Evolutionary conservation across 2,113 vertebrate genomes (phyloP), one percentile per base, ranked within the genome.

Genomic region (Empidonax traillii): DNA sequence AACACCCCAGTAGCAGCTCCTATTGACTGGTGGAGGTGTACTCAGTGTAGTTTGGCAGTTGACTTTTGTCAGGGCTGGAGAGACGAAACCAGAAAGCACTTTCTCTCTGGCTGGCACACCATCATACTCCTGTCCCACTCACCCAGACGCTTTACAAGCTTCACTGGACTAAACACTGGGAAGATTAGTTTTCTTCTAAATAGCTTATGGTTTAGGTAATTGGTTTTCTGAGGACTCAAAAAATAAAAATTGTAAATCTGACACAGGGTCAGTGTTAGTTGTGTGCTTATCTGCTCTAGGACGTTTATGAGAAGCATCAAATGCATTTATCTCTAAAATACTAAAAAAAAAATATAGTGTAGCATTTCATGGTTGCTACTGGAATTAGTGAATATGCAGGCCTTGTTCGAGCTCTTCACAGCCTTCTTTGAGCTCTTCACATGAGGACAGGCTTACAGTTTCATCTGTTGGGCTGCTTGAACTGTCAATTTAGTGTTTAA

Each of bases 161-260:
- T 87, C 41, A 5, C 20, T 65, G 33, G 44, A 14, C 58, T 84
- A 68, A 90, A 59, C 61, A 39, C 46, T 75, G 37, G 23, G 31
- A 74, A 90, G 77, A 89, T 93, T 69, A 72, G 22, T 56, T 80
- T 95, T 91, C 41, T 71, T 47, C 18, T 85, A 87, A 94, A 85
- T 95, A 63, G 63, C 55, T 96, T 76, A 56, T 41, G 37, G 52
- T 58, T 65, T 65, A 85, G 72, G 51, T 89, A 84, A 87, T 87
- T 95, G 55, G 78, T 94, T 97, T 96, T 94, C 63, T 14, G 8
- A 97, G 80, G 83, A 69, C 90, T 96, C 89, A 74, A 74, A 90
- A 89, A 95, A 95, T 87, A 73, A 94, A 92, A 91, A 87, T 76
- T 77, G 56, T 89, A 95, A 86, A 72, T 91, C 66, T 94, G 85